Evolutionary conservation across 2,113 vertebrate genomes (phyloP), one percentile per base, ranked within the genome.

Genomic region (Scytalopus superciliaris): DNA sequence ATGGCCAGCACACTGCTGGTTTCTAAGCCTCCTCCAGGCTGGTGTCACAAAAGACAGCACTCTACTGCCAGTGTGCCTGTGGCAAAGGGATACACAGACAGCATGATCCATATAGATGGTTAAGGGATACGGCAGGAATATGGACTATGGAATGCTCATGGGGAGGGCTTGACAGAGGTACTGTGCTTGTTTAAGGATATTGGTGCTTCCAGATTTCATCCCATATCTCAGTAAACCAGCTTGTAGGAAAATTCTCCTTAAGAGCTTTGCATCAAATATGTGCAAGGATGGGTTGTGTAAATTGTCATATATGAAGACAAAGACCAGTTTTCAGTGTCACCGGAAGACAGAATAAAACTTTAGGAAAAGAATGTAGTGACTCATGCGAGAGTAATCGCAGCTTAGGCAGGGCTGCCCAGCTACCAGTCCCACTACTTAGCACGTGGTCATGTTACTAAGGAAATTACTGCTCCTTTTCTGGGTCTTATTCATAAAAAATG

Each of bases 401-500:
- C n/a, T 90, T 44, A 78, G 63, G 75, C 66, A 68, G 21, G 37
- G 53, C 79, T 95, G 64, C 90, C 60, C 55, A 72, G 83, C 86
- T 93, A 57, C 88, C 52, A 90, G 50, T 67, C 16, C 63, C 68
- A 87, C 83, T 92, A 68, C 68, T 91, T 56, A 78, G 59, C 77
- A 81, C 5, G 3, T 39, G 50, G 68, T 89, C 79, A 84, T 73
- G 57, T 87, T 60, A 37, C 60, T 49, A 75, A 95, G 94, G 92
- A 96, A 93, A 73, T 86, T 90, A 72, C 63, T 86, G 47, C 52
- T 84, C 31, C 75, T 93, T 90, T 95, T 90, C 45, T 94, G 53
- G 23, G 63, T 94, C 80, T 96, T 94, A 92, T 25, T 96, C 96
- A 95, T 84, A 59, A 78, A 94, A 84, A 21, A 31, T 90, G 53